Evolutionary conservation across 2,888 invertebrate genomes (phyloP), one percentile per base, ranked within the genome.

Genomic region (Harpagoxenus sublaevis): DNA sequence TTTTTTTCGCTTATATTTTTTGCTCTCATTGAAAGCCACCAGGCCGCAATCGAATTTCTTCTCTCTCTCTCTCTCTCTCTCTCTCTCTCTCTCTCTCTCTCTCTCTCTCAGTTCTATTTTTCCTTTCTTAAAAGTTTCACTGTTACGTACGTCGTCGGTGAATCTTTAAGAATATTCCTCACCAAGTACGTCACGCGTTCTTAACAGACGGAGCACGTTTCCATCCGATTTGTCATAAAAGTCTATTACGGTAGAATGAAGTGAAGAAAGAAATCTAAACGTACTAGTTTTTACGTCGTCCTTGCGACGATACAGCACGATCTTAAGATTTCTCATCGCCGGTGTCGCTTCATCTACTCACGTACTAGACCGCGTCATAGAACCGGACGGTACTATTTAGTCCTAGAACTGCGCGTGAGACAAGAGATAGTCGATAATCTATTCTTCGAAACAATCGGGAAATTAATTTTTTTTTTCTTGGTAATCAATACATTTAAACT

Each of bases 301-400:
- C 79, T 79, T 79, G 45, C 48, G 35, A 79, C 79, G 79, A 79
- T 79, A 79, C 79, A 79, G 79, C 79, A 79, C 79, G 79, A 79
- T 79, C 70, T 35, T 31, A 8, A 53, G 71, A 71, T 23, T 35
- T 60, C 71, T 51, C 53, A 10, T 35, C 9, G 12, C 28, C 53
- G 53, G n/a, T 63, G 9, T 48, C 31, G 48, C 53, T n/a, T 18
- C 68, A 23, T 60, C 57, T 5, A 35, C 62, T 79, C 79, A 79
- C 79, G 79, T 79, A 71, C 70, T 45, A 9, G 55, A 78, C 57
- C 39, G 55, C 39, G 55, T 28, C 45, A 35, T 60, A 35, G 35
- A 42, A 65, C 65, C 53, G 23, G 18, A 60, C 28, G 45, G 35
- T 70, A 45, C 45, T 35, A 31, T 60, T 71, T 23, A 15, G 35